Evolutionary conservation across 2,888 invertebrate genomes (phyloP).

Genomic region (Matsumyia berberina): DNA sequence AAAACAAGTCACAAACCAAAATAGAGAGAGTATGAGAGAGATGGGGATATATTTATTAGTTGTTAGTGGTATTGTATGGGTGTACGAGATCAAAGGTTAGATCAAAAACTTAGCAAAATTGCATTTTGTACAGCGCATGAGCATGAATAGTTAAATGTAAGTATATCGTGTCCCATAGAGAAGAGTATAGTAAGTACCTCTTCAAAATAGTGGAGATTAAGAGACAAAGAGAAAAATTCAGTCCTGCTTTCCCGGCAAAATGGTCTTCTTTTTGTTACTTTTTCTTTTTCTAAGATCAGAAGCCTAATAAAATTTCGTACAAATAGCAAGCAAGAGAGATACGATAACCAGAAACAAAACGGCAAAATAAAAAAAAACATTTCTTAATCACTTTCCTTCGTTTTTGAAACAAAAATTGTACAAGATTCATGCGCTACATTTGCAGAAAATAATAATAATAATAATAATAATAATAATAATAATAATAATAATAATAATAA

Average conservation of each 20-base stretch:
- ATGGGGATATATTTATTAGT: conserved; percentile 17
- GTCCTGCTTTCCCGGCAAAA: conserved; percentile 84
- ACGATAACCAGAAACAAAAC: conserved; percentile 38
- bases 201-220: neutral
- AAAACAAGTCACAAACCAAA: conserved; percentile 46
- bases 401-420: conserved; percentile 20
- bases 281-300: conserved; percentile 37
- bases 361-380: conserved; percentile 15
- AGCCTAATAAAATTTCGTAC: conserved; percentile 40
- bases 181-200: conserved; percentile 13
- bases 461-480: conserved; percentile 35
- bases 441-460: conserved; percentile 54
- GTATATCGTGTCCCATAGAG: conserved; percentile 38
- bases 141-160: conserved; percentile 14
- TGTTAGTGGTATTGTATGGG: neutral
- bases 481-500: conserved; percentile 36
- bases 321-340: conserved; percentile 60
- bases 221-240: conserved; percentile 69
- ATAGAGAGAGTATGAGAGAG: conserved; percentile 13
- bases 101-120: conserved; percentile 40
- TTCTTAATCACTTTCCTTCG: neutral
- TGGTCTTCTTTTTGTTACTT: conserved; percentile 43
- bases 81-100: conserved; percentile 4
- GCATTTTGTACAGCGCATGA: conserved; percentile 45
- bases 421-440: conserved; percentile 61